Evolutionary conservation across 2,797 vertebrate species (phyloP).

Genomic region (Vireo griseus): DNA sequence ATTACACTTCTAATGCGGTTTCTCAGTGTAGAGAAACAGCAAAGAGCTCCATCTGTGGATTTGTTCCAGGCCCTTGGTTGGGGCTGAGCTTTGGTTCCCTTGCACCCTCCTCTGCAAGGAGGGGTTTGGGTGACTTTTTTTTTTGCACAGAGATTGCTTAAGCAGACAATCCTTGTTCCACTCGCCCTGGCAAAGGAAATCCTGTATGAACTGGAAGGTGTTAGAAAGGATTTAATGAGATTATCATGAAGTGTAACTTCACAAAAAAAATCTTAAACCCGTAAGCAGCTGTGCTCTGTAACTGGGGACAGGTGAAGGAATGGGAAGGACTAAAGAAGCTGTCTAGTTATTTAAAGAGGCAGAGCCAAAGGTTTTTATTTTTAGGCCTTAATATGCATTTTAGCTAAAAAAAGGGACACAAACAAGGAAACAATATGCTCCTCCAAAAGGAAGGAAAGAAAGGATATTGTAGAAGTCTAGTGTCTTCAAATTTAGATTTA

Average conservation of each 20-base stretch:
- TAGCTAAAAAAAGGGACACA: neutral
- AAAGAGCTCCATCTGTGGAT: neutral
- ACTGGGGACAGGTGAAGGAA: constrained; percentile 58
- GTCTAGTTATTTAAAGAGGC: constrained; percentile 11
- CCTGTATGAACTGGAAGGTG: constrained; percentile 57
- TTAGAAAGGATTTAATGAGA: constrained; percentile 70
- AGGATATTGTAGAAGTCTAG: neutral
- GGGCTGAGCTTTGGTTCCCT: neutral
- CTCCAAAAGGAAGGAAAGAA: neutral
- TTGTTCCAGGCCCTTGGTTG: neutral
- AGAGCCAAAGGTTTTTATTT: neutral
- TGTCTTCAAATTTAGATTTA: neutral
- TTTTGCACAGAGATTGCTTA: constrained; percentile 9
- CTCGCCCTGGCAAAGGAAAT: constrained; percentile 1
- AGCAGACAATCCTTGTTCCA: neutral
- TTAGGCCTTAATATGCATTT: neutral
- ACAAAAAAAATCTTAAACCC: constrained; percentile 12
- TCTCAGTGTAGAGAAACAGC: neutral
- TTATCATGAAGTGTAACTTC: constrained; percentile 65
- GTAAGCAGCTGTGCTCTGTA: constrained; percentile 43
- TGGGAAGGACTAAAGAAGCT: neutral
- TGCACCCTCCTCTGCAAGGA: neutral
- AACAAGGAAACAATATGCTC: neutral
- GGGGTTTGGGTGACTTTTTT: neutral
- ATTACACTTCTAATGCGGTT: neutral